Evolutionary conservation across 2,888 invertebrate species (phyloP).

Genomic region (Mesochorus sp.): DNA sequence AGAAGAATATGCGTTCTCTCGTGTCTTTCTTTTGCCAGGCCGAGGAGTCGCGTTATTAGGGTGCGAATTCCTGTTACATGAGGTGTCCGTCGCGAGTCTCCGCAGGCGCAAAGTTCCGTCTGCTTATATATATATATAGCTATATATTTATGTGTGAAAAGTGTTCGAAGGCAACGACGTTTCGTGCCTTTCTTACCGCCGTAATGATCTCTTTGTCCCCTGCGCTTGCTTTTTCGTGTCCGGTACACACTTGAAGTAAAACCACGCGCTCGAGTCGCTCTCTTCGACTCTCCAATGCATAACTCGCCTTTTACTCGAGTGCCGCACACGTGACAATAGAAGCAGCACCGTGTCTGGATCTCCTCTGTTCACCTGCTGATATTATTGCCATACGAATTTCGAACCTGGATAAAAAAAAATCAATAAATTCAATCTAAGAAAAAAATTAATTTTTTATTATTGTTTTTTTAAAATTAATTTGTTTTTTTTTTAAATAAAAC

Average conservation of each 20-base stretch:
- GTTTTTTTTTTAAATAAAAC: too few relatives aligned
- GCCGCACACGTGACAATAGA: too few relatives aligned
- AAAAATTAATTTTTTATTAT: too few relatives aligned
- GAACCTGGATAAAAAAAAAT: too few relatives aligned
- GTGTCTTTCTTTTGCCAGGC: conserved; percentile 47
- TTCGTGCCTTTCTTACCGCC: conserved; percentile 72
- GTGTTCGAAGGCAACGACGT: conserved; percentile 28
- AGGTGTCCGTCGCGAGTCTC: conserved; percentile 71
- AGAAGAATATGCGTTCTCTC: conserved; percentile 1
- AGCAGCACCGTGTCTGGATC: too few relatives aligned
- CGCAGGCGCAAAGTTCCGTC: conserved; percentile 50
- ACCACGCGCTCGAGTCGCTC: conserved; percentile 17
- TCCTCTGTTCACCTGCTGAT: too few relatives aligned
- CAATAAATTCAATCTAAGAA: too few relatives aligned
- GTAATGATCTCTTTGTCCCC: conserved; percentile 80
- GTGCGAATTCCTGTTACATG: conserved; percentile 77
- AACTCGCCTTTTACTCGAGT: too few relatives aligned
- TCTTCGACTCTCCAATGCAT: background rate
- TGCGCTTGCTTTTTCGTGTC: conserved; percentile 48
- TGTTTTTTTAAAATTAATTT: too few relatives aligned
- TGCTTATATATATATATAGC: too few relatives aligned
- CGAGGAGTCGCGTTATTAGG: conserved; percentile 73
- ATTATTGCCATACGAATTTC: conserved; percentile 78
- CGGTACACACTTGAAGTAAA: conserved; percentile 74
- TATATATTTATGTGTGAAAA: too few relatives aligned